These are phyloP conservation scores for Amiota communis DNA, from an alignment of 2,888 invertebrate species.

Conservation along the genomic window DNA sequence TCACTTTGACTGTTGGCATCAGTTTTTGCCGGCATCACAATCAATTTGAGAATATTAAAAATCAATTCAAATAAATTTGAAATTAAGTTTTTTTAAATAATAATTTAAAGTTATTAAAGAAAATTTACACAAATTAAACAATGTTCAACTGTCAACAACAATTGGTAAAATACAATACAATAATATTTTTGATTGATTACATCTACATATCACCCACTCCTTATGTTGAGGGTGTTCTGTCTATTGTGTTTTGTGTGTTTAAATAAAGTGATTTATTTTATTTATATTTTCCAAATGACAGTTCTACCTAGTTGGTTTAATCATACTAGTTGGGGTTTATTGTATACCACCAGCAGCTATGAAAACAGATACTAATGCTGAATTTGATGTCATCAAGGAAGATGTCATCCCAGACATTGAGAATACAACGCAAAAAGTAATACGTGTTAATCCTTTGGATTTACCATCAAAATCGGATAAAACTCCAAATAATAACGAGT, in stretches of 20 bases:
- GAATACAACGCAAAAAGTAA: conserved; percentile 66
- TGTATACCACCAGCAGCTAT: conserved; percentile 30
- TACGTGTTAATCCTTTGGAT: conserved; percentile 66
- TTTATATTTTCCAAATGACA: not conserved
- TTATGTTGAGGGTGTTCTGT: not conserved
- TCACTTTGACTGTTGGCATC: conserved; percentile 53
- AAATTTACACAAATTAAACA: conserved; percentile 35
- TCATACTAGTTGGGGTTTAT: conserved; percentile 15
- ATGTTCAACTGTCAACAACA: conserved; percentile 51
- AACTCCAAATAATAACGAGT: conserved; percentile 55
- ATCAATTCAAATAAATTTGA: conserved; percentile 11
- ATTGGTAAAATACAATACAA: conserved; percentile 50
- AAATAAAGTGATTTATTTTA: not conserved
- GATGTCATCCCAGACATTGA: conserved; percentile 66
- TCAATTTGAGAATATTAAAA: conserved; percentile 38
- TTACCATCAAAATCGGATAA: conserved; percentile 57
- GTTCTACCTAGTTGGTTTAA: not conserved
- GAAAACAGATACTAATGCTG: conserved; percentile 26
- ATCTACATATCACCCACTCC: not conserved
- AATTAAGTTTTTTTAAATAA: not conserved
- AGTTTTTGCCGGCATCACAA: conserved; percentile 22
- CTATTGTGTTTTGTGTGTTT: not conserved
- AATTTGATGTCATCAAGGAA: conserved; percentile 56
- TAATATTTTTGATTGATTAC: conserved; percentile 43
- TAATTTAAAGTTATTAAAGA: too few relatives aligned